These are phyloP conservation scores for Myxocyprinus asiaticus DNA, from an alignment of 2,113 vertebrate genomes.

Conservation along the genomic window DNA sequence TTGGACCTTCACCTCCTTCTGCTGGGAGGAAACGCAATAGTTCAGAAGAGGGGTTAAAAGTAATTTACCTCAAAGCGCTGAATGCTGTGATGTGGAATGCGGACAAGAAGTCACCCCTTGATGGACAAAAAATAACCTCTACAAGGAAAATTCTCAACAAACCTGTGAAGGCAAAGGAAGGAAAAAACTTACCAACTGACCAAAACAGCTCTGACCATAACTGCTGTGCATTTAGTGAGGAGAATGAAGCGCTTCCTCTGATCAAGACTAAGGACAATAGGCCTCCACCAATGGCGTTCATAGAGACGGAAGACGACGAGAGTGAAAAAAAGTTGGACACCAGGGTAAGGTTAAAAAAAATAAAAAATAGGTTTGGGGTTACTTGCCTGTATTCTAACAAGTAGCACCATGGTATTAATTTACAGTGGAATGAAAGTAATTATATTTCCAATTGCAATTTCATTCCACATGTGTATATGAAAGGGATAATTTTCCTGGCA, in stretches of 20 bases:
- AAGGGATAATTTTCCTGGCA: no score
- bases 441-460: not conserved
- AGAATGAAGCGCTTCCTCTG: not conserved
- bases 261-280: not conserved
- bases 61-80: constrained; percentile 73
- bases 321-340: not conserved
- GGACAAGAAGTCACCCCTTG: constrained; percentile 11
- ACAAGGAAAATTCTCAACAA: constrained; percentile 37
- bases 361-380: no score
- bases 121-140: not conserved
- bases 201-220: not conserved
- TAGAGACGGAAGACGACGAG: constrained; percentile 37
- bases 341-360: constrained; percentile 50
- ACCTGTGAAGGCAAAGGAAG: not conserved
- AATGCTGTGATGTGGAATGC: constrained; percentile 61
- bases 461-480: not conserved
- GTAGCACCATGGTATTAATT: no score
- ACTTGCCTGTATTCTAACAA: not conserved
- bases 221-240: constrained; percentile 5
- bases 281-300: not conserved
- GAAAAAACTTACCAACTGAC: not conserved
- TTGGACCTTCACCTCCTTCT: constrained; percentile 1
- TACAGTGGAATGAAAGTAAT: not conserved
- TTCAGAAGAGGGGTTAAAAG: constrained; percentile 65
- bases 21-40: constrained; percentile 60